Conservation (phyloP, 2,797 vertebrate species). For the Peromyscus eremicus region DNA sequence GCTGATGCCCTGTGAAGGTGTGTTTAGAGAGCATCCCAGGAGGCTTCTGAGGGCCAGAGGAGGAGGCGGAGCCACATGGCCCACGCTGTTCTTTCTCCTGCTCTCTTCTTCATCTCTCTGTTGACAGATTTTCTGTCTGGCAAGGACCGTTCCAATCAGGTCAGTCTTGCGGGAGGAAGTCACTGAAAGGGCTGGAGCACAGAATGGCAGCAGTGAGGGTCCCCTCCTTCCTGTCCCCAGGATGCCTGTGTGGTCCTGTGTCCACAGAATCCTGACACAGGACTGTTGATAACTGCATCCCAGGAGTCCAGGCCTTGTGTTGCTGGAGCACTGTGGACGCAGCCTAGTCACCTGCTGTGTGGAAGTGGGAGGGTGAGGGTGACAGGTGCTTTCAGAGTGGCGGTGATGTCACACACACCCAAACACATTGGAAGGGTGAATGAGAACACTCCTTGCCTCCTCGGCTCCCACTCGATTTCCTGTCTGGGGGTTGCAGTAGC, state of each 20-base stretch:
- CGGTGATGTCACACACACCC: neutral
- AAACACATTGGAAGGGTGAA: accelerated
- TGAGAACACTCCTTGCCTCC: neutral
- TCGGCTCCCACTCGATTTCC: neutral
- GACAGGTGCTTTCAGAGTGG: neutral
- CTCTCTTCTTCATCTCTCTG: neutral
- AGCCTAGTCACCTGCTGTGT: neutral
- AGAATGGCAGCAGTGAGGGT: neutral
- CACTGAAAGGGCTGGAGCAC: neutral
- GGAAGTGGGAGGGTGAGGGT: neutral
- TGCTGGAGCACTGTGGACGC: neutral
- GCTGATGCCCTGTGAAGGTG: neutral
- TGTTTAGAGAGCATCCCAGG: neutral
- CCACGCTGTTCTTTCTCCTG: accelerated
- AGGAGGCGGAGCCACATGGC: neutral
- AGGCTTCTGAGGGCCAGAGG: neutral
- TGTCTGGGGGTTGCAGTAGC: neutral
- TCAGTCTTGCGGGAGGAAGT: neutral
- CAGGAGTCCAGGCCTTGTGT: accelerated
- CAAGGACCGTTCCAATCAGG: neutral
- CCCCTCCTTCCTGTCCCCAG: accelerated
- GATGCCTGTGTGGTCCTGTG: neutral
- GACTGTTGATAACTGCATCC: neutral
- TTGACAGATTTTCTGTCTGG: neutral
- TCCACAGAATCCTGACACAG: neutral